Conservation (phyloP, 2,113 vertebrate species). For the Equus przewalskii region DNA sequence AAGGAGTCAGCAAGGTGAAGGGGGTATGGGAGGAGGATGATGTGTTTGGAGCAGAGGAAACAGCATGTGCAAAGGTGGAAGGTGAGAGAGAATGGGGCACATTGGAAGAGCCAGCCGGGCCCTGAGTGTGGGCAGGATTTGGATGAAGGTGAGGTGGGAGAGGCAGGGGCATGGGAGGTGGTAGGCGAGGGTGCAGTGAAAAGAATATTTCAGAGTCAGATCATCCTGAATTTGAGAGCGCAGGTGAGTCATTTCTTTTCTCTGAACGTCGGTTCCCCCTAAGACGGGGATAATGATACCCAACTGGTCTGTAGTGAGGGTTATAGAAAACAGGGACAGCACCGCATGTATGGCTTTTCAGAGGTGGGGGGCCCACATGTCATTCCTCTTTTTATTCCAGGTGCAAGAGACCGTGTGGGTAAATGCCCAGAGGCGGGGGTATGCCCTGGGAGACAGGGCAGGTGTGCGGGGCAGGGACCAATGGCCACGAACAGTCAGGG, state of each 20-base stretch:
- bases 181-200: neutral
- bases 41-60: neutral
- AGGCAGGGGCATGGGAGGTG: neutral
- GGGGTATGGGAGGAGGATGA: neutral
- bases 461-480: neutral
- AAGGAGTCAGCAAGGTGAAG: neutral
- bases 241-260: neutral
- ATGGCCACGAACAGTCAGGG: neutral
- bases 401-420: neutral
- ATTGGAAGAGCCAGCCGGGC: neutral
- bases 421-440: neutral
- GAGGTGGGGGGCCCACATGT: neutral
- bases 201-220: neutral
- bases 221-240: slow-evolving; percentile 9
- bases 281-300: neutral
- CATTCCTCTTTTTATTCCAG: neutral
- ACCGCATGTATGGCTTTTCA: too few species aligned
- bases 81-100: neutral
- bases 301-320: neutral
- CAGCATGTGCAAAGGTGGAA: neutral
- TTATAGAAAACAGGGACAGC: neutral
- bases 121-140: neutral
- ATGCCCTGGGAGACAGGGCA: neutral
- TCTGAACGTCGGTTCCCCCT: neutral
- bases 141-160: neutral